A percentile compares a stretch with the other conserved stretches of the same genome.
phyloP scores from a whole-genome alignment of 2,797 vertebrate genomes.

The Sebastes melanostomus region DNA sequence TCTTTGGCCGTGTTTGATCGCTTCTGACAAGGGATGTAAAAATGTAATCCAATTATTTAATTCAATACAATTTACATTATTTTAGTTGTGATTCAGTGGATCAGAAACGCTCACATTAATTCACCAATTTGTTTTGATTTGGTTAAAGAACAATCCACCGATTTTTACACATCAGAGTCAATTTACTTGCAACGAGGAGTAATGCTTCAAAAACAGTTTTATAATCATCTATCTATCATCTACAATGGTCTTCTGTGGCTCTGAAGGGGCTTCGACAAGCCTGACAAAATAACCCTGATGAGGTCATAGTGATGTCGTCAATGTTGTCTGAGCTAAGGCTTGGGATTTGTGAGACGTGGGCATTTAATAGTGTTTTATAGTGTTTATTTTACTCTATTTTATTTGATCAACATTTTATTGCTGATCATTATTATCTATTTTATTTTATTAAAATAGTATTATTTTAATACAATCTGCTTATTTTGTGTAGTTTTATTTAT shows the following conservation, averaged over 20 bases:
- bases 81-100: neutral
- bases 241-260: too few species aligned
- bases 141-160: neutral
- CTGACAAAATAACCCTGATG: neutral
- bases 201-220: neutral
- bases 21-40: slow-evolving; percentile 16
- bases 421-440: too few species aligned
- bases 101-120: neutral
- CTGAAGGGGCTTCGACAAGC: too few species aligned
- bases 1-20: slow-evolving; percentile 14
- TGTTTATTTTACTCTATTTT: too few species aligned
- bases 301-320: neutral
- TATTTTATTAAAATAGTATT: too few species aligned
- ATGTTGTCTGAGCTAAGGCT: too few species aligned
- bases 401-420: neutral
- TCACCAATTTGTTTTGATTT: slow-evolving; percentile 19
- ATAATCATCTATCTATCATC: too few species aligned
- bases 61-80: slow-evolving; percentile 9
- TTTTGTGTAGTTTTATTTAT: too few species aligned
- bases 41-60: slow-evolving; percentile 28
- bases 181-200: neutral
- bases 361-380: too few species aligned
- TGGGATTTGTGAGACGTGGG: too few species aligned
- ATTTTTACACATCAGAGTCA: neutral
- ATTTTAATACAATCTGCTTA: too few species aligned